Base-by-base conservation (phyloP, 1,140 invertebrate species). In the Copidosoma floridanum region DNA sequence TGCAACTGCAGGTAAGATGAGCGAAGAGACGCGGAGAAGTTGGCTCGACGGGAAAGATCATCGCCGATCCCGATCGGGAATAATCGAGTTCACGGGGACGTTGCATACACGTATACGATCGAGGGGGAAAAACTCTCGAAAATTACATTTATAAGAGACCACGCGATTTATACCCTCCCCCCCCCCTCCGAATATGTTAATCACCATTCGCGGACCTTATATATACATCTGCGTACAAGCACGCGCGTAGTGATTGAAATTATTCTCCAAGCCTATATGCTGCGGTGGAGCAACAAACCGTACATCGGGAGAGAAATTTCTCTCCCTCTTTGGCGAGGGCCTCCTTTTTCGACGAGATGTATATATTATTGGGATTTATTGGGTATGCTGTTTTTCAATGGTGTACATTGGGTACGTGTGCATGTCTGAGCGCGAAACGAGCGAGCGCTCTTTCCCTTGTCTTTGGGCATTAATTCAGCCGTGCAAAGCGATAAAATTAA, bases 21-120 rank as follows among this genome's bases (percentile, higher is more conserved):
- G n/a, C 7, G 40, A 16, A 41, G 40, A 52, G 26, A 32, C 18
- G 23, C 29, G 2, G 27, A 37, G 11, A 24, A 24, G n/a, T 54
- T 32, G 14, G 40, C 10, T 41, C 16, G 37, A 8, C 8, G 40
- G 18, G 18, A 70, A 71, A 72, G 73, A 79, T 79, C 74, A 79
- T 75, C 70, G 65, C 55, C 65, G 40, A 29, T n/a, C 23, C 5
- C 29, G 48, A n/a, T 47, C 59, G 64, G 64, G 66, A 37, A 46
- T 52, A 64, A 73, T 72, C 57, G 59, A 59, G 60, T 63, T 65
- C 66, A 55, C 60, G 67, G 64, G 63, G 56, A 69, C 63, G 61
- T 61, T 26, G 29, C 48, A 47, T 35, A 27, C 12, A 37, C 23
- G 43, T n/a, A n/a, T n/a, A n/a, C n/a, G n/a, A n/a, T n/a, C n/a